Base-by-base conservation (phyloP, 2,797 vertebrate genomes). In the Macroramphosus scolopax region DNA sequence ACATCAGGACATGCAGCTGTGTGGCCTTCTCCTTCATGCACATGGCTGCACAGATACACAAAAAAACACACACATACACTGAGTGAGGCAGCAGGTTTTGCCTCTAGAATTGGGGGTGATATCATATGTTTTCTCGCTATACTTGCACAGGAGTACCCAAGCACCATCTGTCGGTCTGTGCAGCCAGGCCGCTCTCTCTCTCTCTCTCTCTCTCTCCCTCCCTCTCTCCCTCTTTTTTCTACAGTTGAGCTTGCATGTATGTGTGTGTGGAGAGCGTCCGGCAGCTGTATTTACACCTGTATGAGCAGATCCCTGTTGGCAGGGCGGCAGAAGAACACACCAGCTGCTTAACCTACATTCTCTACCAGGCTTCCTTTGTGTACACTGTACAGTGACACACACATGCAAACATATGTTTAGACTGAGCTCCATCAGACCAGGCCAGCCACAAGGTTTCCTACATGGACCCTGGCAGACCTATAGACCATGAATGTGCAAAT, bases 201-300 rank as follows among this genome's bases (percentile, higher is more conserved):
- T 33, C 20, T 32, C 16, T 5, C 43, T 54, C 28, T 47, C 30
- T 63, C 9, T 47, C 4, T 55, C n/a, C n/a, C 25, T 34, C 15
- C 6, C 20, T 22, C 20, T 6, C 3, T 3, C 20, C 6, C 20
- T 22, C 20, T 22, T 61, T 8, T 48, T 5, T 52, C 13, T 4
- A 32, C 7, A 4, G 12, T 3, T 32, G 30, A 32, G 30, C 13
- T 30, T 36, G 13, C 13, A 22, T 28, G 17, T 48, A 17, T 34
- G 33, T 32, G 14, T 44, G 39, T 28, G 25, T 25, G 39, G 22
- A 40, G 88, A 76, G 88, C 77, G 84, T 80, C 80, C 87, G 78
- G 88, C 92, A 93, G 92, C 92, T 95, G 92, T 90, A 90, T 92
- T 94, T 93, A 91, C 93, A 96, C 91, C 92, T 96, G 89, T 85